Evolutionary conservation across 2,888 invertebrate genomes (phyloP).

Genomic region (Xestia ashworthii): DNA sequence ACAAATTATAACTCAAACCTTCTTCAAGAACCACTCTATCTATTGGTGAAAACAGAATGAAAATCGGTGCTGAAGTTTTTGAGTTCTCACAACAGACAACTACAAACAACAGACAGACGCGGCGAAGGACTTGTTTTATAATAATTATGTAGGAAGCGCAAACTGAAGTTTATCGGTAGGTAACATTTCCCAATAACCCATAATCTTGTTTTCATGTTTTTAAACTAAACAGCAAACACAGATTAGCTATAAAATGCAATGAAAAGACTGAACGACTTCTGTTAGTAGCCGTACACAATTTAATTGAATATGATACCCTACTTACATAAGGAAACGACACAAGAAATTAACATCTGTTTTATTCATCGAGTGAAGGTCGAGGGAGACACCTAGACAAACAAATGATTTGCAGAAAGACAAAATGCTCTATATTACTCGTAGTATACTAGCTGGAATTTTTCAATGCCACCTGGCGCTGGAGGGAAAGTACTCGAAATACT

Average conservation of each 20-base stretch:
- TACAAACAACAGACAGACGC: no score
- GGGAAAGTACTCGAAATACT: no score
- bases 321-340: constrained; percentile 13
- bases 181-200: not conserved
- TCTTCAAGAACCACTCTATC: no score
- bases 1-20: no score
- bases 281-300: constrained; percentile 1
- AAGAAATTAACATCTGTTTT: constrained; percentile 31
- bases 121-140: no score
- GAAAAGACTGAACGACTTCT: not conserved
- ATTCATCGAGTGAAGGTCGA: constrained; percentile 28
- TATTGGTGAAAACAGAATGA: no score
- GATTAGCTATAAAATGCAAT: not conserved
- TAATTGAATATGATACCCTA: constrained; percentile 21
- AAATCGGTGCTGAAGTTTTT: no score
- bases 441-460: no score
- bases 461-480: no score
- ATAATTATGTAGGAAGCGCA: no score
- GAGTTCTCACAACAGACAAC: no score
- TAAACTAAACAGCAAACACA: not conserved
- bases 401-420: constrained; percentile 31
- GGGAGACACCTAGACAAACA: constrained; percentile 12
- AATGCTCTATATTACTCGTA: not conserved
- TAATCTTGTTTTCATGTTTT: not conserved
- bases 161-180: not conserved